A percentile compares a stretch with the other conserved stretches of the same genome.
These are phyloP conservation scores for Donacobius atricapilla DNA, from an alignment of 2,113 vertebrate species.

Conservation along the genomic window DNA sequence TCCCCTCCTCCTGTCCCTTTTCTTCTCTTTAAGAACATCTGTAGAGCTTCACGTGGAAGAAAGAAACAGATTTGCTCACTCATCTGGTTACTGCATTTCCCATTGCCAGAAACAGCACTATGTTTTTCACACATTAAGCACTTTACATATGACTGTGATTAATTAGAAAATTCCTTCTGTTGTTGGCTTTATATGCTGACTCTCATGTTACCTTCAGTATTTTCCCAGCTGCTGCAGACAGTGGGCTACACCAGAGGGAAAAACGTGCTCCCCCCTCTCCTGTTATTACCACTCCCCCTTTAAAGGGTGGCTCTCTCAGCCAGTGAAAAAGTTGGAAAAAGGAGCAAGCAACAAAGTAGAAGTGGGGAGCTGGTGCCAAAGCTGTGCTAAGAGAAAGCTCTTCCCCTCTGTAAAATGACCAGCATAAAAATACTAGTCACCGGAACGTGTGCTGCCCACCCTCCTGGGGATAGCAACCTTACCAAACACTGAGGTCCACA, in stretches of 20 bases:
- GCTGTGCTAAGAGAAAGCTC: not conserved
- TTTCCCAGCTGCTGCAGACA: not conserved
- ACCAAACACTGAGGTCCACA: not conserved
- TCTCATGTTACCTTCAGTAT: not conserved
- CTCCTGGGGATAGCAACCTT: not conserved
- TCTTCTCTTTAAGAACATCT: not conserved
- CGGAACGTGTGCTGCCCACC: not conserved
- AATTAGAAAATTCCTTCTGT: slow-evolving; percentile 14
- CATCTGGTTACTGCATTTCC: not conserved
- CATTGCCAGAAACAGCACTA: not conserved
- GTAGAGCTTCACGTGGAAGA: not conserved
- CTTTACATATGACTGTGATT: not conserved
- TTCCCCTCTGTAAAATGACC: not conserved
- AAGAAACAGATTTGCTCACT: not conserved
- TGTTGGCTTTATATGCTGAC: not conserved
- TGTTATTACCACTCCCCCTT: not conserved
- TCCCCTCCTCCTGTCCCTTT: not conserved
- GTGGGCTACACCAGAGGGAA: not conserved
- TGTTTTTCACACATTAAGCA: not conserved
- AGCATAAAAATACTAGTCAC: not conserved
- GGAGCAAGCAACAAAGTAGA: not conserved
- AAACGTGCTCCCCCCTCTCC: rapidly evolving
- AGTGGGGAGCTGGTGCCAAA: not conserved
- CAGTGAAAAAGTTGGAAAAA: not conserved
- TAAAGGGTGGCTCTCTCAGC: not conserved